phyloP scores from a whole-genome alignment of 2,113 vertebrate genomes.

The Scomber colias region DNA sequence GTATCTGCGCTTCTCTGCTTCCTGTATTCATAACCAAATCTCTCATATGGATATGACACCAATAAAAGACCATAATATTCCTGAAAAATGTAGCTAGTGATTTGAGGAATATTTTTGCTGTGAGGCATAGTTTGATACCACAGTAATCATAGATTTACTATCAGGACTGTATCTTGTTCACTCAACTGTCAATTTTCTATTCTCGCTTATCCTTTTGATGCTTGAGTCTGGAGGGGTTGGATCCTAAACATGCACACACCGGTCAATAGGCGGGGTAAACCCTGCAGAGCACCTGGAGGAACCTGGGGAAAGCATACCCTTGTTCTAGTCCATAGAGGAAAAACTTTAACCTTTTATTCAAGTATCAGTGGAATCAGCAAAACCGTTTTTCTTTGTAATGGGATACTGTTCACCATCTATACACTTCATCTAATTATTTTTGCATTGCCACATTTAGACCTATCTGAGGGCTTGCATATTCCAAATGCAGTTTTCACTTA shows the following conservation, averaged over 20 bases:
- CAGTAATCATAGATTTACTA: constrained; percentile 44
- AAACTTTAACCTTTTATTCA: constrained; percentile 19
- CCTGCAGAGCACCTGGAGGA: constrained; percentile 29
- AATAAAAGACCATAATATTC: not conserved
- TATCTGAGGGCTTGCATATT: constrained; percentile 30
- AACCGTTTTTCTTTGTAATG: not conserved
- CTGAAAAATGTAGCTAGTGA: not conserved
- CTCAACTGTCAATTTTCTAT: constrained; percentile 47
- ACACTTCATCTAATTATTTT: constrained; percentile 41
- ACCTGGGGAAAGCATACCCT: not conserved
- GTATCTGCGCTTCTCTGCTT: too few relatives aligned
- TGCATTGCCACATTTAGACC: constrained; percentile 20
- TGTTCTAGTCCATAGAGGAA: not conserved
- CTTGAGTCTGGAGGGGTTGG: not conserved
- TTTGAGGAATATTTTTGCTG: constrained; percentile 15
- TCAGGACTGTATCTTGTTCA: constrained; percentile 17
- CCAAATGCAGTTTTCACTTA: constrained; percentile 40
- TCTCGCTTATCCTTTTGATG: constrained; percentile 37
- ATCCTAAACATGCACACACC: constrained; percentile 13
- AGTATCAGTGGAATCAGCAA: constrained; percentile 14
- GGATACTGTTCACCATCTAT: constrained; percentile 25
- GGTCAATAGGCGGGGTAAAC: constrained; percentile 29
- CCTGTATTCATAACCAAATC: too few relatives aligned
- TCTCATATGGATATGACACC: too few relatives aligned
- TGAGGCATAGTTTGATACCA: not conserved